These are phyloP conservation scores for Anseranas semipalmata DNA, from an alignment of 2,113 vertebrate genomes.

Conservation along the genomic window DNA sequence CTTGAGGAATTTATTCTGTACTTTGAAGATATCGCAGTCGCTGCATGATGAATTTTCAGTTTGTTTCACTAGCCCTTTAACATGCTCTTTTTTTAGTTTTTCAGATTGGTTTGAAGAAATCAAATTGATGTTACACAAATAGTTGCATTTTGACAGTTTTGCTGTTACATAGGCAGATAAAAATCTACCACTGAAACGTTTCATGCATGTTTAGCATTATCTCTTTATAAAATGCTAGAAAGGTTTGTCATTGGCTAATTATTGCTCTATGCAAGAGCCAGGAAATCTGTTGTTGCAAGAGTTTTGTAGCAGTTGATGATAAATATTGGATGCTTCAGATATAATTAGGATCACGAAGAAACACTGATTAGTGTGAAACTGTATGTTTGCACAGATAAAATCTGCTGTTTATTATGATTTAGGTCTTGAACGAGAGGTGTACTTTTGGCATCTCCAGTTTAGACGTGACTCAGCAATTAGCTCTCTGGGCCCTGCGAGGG, in stretches of 20 bases:
- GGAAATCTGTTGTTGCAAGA: neutral
- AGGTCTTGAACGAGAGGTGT: neutral
- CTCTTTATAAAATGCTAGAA: neutral
- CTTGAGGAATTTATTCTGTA: neutral
- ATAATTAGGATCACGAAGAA: neutral
- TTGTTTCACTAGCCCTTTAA: neutral
- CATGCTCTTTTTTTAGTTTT: neutral
- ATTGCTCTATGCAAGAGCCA: neutral
- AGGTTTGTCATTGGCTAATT: neutral
- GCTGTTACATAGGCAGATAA: neutral
- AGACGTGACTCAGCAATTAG: accelerated
- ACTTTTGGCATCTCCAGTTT: neutral
- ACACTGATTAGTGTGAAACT: neutral
- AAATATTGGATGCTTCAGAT: neutral
- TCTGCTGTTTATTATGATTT: neutral
- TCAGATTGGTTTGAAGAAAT: neutral
- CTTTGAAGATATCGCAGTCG: neutral
- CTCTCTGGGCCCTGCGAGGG: too few relatives aligned
- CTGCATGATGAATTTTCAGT: neutral
- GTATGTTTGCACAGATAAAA: neutral
- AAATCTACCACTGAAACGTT: neutral
- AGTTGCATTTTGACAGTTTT: neutral
- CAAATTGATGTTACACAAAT: neutral
- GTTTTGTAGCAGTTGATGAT: neutral
- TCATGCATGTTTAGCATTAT: neutral